phyloP scores from a whole-genome alignment of 2,113 vertebrate species.

The Pantherophis guttatus region DNA sequence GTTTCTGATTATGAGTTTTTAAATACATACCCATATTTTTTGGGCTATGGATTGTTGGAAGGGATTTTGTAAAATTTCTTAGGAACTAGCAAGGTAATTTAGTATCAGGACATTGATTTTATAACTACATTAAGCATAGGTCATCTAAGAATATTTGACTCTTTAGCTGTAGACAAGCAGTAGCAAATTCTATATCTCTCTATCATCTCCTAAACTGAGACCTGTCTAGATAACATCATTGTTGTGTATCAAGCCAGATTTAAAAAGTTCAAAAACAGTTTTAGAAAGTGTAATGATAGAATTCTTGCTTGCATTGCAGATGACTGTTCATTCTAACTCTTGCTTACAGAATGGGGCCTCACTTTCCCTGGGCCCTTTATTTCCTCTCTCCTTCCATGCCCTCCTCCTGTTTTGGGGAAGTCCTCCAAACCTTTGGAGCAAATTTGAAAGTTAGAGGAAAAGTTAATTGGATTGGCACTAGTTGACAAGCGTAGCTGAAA shows the following conservation, averaged over 20 bases:
- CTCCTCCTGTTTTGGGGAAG: background rate
- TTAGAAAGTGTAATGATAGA: background rate
- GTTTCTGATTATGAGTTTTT: background rate
- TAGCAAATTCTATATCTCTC: background rate
- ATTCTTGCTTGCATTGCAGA: background rate
- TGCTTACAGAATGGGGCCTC: background rate
- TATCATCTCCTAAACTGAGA: background rate
- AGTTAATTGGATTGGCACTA: background rate
- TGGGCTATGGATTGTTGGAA: background rate
- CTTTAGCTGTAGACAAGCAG: background rate
- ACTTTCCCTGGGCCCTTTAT: background rate
- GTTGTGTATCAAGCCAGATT: background rate
- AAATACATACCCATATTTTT: background rate
- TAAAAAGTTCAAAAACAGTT: background rate
- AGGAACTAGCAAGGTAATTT: background rate
- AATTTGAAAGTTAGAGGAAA: background rate
- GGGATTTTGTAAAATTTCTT: background rate
- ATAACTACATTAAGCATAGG: background rate
- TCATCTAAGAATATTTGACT: too few relatives aligned
- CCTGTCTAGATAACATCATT: background rate
- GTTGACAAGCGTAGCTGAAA: background rate
- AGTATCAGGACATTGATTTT: background rate
- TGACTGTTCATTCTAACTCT: background rate
- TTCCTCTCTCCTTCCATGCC: background rate
- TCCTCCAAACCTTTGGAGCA: background rate